Conservation (phyloP, 2,113 vertebrate species). For the Seriola aureovittata region DNA sequence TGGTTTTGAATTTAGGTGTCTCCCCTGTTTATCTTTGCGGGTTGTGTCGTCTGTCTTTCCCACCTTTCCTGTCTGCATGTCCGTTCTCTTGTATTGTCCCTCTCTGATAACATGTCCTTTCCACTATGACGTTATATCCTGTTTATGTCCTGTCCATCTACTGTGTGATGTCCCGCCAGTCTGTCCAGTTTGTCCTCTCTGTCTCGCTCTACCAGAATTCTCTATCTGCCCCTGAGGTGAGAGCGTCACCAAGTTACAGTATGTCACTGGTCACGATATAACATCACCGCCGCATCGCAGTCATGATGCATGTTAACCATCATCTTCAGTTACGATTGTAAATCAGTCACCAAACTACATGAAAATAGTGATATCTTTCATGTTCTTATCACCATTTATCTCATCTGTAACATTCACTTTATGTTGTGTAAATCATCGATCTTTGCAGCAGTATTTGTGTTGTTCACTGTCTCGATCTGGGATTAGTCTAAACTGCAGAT, state of each 20-base stretch:
- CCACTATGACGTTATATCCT: conserved; percentile 45
- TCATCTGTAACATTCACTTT: not conserved
- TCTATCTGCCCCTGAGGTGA: conserved; percentile 86
- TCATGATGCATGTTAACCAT: conserved; percentile 2
- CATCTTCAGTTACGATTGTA: not conserved
- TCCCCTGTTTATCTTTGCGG: no score
- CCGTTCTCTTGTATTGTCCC: conserved; percentile 22
- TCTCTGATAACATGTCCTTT: conserved; percentile 58
- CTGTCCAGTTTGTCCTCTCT: conserved; percentile 86
- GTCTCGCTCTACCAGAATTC: conserved; percentile 82
- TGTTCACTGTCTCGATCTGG: conserved; percentile 21
- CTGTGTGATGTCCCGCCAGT: conserved; percentile 62
- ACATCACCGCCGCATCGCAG: conserved; percentile 12
- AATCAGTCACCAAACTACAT: not conserved
- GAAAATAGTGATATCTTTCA: not conserved
- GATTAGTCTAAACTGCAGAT: conserved; percentile 56
- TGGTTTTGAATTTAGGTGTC: no score
- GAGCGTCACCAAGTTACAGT: conserved; percentile 54
- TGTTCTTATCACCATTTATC: not conserved
- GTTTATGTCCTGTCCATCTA: conserved; percentile 65
- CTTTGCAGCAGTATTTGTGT: conserved; percentile 12
- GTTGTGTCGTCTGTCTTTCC: not conserved
- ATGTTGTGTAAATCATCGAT: not conserved
- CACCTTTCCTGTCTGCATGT: conserved; percentile 39
- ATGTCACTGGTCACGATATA: conserved; percentile 24